A percentile compares a stretch with the other conserved stretches of the same genome.
Evolutionary conservation across 2,888 invertebrate species (phyloP).

Genomic region (Muscina levida): DNA sequence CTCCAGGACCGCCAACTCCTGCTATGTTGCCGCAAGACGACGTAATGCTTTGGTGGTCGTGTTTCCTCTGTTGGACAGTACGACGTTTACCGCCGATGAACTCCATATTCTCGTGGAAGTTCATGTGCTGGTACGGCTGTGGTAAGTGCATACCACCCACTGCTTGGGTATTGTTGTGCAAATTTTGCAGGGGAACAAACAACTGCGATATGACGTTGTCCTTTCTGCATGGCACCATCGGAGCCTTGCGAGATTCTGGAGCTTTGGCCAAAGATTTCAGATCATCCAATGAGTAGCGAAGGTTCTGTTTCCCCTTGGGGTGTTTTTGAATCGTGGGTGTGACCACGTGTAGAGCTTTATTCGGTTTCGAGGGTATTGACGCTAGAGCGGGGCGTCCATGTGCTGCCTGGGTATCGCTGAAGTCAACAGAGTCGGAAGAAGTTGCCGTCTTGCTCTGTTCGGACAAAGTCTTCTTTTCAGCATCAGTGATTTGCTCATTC

Average conservation of each 20-base stretch:
- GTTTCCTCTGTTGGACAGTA: conserved; percentile 70
- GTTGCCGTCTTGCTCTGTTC: conserved; percentile 6
- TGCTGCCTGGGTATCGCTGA: conserved; percentile 23
- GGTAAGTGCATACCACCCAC: no score
- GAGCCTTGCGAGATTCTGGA: conserved; percentile 71
- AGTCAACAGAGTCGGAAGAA: conserved; percentile 52
- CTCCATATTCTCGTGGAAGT: conserved; percentile 74
- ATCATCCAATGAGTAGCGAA: conserved; percentile 72
- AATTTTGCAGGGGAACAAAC: conserved; percentile 71
- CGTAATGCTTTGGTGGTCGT: conserved; percentile 67
- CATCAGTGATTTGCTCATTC: conserved; percentile 33
- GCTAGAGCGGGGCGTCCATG: neutral
- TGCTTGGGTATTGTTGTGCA: conserved; percentile 69
- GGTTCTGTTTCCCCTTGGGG: neutral
- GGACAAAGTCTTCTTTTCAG: neutral
- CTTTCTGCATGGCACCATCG: conserved; percentile 73
- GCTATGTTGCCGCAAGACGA: conserved; percentile 58
- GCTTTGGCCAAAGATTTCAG: conserved; percentile 71
- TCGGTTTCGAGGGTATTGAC: neutral
- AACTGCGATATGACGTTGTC: conserved; percentile 74
- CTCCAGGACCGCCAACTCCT: conserved; percentile 37
- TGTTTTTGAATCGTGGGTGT: conserved; percentile 38
- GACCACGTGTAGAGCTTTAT: conserved; percentile 5
- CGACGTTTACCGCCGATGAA: conserved; percentile 73
- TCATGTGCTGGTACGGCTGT: conserved; percentile 74